These are phyloP conservation scores for Echinops telfairi DNA, from an alignment of 2,113 vertebrate species.

Conservation along the genomic window DNA sequence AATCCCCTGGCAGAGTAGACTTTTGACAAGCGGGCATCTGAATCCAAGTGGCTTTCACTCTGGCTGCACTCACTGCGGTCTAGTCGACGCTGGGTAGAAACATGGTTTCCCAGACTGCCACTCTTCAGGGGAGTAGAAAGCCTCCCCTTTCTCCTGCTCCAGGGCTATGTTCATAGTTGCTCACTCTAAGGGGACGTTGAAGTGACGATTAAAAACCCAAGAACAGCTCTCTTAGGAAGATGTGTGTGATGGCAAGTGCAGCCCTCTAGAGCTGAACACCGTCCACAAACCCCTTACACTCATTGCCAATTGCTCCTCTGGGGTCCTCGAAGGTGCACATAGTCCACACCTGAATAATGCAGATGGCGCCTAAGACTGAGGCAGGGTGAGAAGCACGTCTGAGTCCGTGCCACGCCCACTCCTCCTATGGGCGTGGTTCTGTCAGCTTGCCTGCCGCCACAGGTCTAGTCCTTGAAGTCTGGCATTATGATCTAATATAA, in stretches of 20 bases:
- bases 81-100: no score
- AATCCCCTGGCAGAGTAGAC: neutral
- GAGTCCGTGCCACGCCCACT: neutral
- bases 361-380: neutral
- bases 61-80: no score
- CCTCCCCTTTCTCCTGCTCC: no score
- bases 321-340: neutral
- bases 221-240: neutral
- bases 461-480: neutral
- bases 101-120: no score
- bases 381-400: neutral
- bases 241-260: neutral
- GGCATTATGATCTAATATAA: neutral
- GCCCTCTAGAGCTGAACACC: neutral
- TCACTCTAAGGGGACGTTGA: neutral
- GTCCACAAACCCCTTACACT: neutral
- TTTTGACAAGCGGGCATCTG: neutral
- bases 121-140: no score
- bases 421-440: neutral
- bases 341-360: neutral
- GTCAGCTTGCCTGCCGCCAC: accelerated
- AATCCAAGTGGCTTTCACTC: neutral
- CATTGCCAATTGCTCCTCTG: neutral
- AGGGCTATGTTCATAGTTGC: neutral
- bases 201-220: neutral